A percentile compares a stretch with the other conserved stretches of the same genome.
Evolutionary conservation across 2,797 vertebrate species (phyloP).

Genomic region (Liparis tanakae): DNA sequence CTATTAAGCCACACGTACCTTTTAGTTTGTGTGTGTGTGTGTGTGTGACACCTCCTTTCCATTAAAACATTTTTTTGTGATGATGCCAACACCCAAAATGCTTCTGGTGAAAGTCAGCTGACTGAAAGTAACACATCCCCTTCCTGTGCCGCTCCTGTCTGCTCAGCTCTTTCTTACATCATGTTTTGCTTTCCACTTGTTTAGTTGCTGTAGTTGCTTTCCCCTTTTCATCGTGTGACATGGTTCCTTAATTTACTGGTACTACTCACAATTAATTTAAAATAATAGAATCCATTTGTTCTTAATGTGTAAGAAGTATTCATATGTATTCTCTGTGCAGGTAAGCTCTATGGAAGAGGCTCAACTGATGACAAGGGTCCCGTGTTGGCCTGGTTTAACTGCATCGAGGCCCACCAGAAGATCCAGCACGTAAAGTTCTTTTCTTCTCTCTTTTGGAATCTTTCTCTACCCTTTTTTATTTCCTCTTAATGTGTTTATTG

Average conservation of each 20-base stretch:
- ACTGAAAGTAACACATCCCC: slow-evolving; percentile 32
- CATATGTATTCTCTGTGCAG: slow-evolving; percentile 69
- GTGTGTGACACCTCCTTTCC: too few relatives aligned
- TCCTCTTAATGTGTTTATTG: not conserved
- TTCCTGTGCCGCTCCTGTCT: slow-evolving; percentile 35
- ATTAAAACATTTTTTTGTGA: not conserved
- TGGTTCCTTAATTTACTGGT: not conserved
- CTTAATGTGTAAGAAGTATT: not conserved
- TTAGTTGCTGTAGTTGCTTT: not conserved
- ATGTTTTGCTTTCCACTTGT: slow-evolving; percentile 1
- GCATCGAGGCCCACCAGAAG: slow-evolving; percentile 94
- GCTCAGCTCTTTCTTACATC: slow-evolving; percentile 38
- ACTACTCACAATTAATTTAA: not conserved
- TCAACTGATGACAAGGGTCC: slow-evolving; percentile 98
- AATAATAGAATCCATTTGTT: not conserved
- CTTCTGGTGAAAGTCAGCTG: slow-evolving; percentile 64
- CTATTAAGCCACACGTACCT: not conserved
- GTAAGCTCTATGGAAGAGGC: slow-evolving; percentile 94
- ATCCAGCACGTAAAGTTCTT: slow-evolving; percentile 85
- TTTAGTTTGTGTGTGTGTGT: too few relatives aligned
- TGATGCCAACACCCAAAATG: not conserved
- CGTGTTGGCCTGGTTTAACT: slow-evolving; percentile 95
- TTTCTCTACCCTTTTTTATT: not conserved
- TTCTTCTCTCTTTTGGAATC: not conserved
- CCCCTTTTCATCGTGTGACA: not conserved